A percentile compares a stretch with the other conserved stretches of the same genome.
Conservation (phyloP, 2,113 vertebrate species). For the Seriola rivoliana region DNA sequence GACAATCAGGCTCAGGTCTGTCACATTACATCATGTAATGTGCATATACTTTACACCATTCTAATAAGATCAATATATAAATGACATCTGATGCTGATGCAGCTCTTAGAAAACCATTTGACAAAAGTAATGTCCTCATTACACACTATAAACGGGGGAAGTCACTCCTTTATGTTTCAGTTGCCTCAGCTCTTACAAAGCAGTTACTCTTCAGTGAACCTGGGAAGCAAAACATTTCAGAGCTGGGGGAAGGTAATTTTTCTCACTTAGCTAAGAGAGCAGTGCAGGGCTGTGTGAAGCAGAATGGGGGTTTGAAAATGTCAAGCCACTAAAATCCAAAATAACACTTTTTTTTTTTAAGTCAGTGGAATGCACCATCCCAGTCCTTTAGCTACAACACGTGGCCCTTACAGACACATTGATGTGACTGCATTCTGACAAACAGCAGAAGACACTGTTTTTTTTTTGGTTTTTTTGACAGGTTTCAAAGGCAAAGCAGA, state of each 20-base stretch:
- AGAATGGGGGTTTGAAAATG: conserved; percentile 26
- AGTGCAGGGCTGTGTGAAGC: conserved; percentile 14
- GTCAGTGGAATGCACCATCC: conserved; percentile 6
- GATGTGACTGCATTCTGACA: not conserved
- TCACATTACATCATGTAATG: conserved; percentile 11
- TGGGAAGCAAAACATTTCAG: conserved; percentile 51
- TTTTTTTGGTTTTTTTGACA: not conserved
- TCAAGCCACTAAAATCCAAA: not conserved
- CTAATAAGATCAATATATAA: not conserved
- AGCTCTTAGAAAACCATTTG: not conserved
- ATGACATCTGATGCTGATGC: not conserved
- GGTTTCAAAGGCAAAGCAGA: not conserved
- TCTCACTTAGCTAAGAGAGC: conserved; percentile 29
- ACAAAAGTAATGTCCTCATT: conserved; percentile 5
- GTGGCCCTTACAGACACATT: not conserved
- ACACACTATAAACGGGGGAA: not conserved
- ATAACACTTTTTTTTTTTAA: not conserved
- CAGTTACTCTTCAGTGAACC: conserved; percentile 38
- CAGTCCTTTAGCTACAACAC: not conserved
- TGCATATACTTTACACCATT: no score
- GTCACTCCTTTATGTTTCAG: conserved; percentile 1
- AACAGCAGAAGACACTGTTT: not conserved
- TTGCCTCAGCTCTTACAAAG: conserved; percentile 8
- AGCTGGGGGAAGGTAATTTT: conserved; percentile 21
- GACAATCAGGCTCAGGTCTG: conserved; percentile 4